A percentile compares a stretch with the other conserved stretches of the same genome.
These are phyloP conservation scores for Morpho helenor DNA, from an alignment of 2,888 invertebrate species.

Conservation along the genomic window DNA sequence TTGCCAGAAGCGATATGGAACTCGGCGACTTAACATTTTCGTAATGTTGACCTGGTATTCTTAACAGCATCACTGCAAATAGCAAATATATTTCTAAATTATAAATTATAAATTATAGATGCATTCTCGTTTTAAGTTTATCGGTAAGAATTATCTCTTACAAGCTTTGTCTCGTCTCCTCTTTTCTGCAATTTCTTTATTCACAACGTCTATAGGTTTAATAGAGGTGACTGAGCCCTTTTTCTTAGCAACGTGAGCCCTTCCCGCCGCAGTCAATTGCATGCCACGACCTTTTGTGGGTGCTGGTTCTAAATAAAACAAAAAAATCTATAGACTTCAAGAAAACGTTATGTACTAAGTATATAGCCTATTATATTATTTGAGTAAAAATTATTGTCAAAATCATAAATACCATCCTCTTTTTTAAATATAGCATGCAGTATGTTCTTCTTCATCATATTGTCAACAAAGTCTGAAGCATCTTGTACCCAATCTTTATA, in stretches of 20 bases:
- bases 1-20: slow-evolving; percentile 63
- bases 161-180: slow-evolving; percentile 62
- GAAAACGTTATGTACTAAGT: not conserved
- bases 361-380: not conserved
- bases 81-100: not conserved
- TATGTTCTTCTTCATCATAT: slow-evolving; percentile 84
- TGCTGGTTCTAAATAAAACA: slow-evolving; percentile 21
- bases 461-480: slow-evolving; percentile 82
- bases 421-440: slow-evolving; percentile 77
- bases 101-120: too few relatives aligned
- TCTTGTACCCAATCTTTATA: slow-evolving; percentile 85
- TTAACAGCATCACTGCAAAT: slow-evolving; percentile 67
- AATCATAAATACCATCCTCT: slow-evolving; percentile 41
- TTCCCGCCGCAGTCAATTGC: slow-evolving; percentile 62
- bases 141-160: slow-evolving; percentile 32
- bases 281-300: slow-evolving; percentile 44
- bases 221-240: slow-evolving; percentile 50
- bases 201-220: slow-evolving; percentile 56
- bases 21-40: slow-evolving; percentile 70
- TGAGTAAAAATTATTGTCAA: not conserved
- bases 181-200: slow-evolving; percentile 65
- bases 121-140: too few relatives aligned
- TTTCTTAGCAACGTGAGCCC: slow-evolving; percentile 56
- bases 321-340: too few relatives aligned
- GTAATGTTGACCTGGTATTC: slow-evolving; percentile 71